Conservation (phyloP, 2,888 invertebrate species). For the Nineta flava region DNA sequence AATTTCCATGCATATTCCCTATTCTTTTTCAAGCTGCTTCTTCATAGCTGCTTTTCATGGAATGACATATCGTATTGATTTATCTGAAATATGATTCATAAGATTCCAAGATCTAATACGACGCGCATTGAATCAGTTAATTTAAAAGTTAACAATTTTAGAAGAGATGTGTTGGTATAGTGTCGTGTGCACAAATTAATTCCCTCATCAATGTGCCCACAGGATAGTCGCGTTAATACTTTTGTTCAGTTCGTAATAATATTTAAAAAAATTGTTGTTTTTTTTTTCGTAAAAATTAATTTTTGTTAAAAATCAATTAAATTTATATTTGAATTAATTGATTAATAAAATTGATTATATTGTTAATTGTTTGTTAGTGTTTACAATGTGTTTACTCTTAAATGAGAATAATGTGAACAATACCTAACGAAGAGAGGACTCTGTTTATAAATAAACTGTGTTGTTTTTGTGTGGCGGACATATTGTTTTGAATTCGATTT, state of each 20-base stretch:
- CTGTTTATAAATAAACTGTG: not conserved
- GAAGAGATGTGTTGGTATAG: not conserved
- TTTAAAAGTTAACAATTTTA: not conserved
- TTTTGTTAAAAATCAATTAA: too few relatives aligned
- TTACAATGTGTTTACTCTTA: not conserved
- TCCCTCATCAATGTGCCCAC: not conserved
- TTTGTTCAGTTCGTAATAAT: not conserved
- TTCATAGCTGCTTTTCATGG: too few relatives aligned
- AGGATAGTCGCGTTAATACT: not conserved
- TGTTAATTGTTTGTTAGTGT: not conserved
- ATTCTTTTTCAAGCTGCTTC: too few relatives aligned
- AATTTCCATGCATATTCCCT: too few relatives aligned
- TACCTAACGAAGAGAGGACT: not conserved
- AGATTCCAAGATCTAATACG: not conserved
- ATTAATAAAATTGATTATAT: too few relatives aligned
- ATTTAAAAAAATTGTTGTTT: not conserved
- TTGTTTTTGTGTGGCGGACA: not conserved
- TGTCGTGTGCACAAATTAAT: slow-evolving; percentile 4
- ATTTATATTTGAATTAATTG: too few relatives aligned
- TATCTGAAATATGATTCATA: not conserved
- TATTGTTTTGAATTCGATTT: not conserved
- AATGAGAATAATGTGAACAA: not conserved
- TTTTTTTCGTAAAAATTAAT: not conserved
- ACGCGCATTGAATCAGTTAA: not conserved
- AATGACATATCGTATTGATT: too few relatives aligned